Percentiles rank a stretch among this genome's conserved stretches.
Conservation (phyloP, 2,113 vertebrate species). For the Pollimyrus isidori region DNA sequence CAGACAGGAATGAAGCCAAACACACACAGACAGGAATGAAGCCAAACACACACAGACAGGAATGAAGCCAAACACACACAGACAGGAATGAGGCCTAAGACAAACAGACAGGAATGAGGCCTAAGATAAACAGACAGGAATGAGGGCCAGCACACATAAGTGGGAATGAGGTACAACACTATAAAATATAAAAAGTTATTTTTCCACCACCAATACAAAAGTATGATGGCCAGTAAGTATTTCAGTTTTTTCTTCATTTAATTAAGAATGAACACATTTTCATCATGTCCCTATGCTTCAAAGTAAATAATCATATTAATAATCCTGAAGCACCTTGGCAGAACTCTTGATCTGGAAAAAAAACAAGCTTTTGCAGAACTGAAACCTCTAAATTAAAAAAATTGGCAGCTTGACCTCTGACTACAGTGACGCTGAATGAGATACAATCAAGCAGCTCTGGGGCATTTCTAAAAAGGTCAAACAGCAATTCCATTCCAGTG, state of each 20-base stretch:
- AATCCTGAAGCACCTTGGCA: neutral
- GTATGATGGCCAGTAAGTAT: neutral
- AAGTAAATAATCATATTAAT: neutral
- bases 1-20: neutral
- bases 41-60: neutral
- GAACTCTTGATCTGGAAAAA: neutral
- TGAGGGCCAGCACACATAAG: neutral
- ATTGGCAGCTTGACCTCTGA: neutral
- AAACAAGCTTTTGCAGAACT: neutral
- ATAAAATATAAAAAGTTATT: neutral
- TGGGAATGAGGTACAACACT: neutral
- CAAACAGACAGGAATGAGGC: neutral
- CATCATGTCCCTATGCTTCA: neutral
- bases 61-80: neutral
- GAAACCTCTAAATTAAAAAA: neutral
- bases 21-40: neutral
- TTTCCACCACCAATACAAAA: neutral
- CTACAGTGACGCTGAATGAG: neutral
- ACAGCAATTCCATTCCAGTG: neutral
- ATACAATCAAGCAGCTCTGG: neutral
- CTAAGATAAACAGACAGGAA: neutral
- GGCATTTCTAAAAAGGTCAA: neutral
- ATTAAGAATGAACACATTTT: neutral
- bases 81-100: neutral
- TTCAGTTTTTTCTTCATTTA: neutral